Evolutionary conservation across 2,113 vertebrate species (phyloP), one percentile per base, ranked within the genome.

Genomic region (Prionailurus bengalensis): DNA sequence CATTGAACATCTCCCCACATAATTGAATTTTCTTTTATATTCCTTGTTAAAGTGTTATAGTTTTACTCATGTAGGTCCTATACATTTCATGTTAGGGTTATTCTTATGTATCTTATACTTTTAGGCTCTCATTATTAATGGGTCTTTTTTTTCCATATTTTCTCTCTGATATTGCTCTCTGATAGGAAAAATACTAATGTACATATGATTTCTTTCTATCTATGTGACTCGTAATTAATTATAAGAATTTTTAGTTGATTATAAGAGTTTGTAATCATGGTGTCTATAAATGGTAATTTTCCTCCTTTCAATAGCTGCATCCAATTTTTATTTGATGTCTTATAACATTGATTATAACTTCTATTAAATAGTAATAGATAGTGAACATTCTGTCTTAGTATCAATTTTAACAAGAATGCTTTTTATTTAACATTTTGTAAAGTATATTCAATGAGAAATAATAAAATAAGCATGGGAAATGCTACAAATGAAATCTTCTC

Each of bases 401-500:
- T 29, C 3, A 42, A 1, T 83, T 95, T 92, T 25, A 71, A 66
- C 10, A 66, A 84, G n/a, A 83, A 19, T 79, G 3, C 36, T 39
- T 85, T 23, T 78, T n/a, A 13, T 81, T 17, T 58, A 83, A 39
- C 7, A 90, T 84, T 94, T 94, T 70, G 87, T 15, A 55, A 48
- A 86, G 16, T 82, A 29, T 83, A 19, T 92, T 79, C 31, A 94
- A 11, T 94, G 31, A 70, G 9, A 55, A 9, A 2, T 91, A 89
- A 95, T 78, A 85, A 94, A 92, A 51, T 73, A 70, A 97, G 51
- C 2, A 45, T 83, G 7, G 27, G 29, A 90, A 90, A 79, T 90
- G 9, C 33, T 66, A 45, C 36, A 97, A 96, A 90, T 91, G 8
- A 86, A 93, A 87, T 73, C 13, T 19, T 91, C n/a, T 95, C 66